phyloP scores from a whole-genome alignment of 2,888 invertebrate genomes.

The Acanthoscelides obtectus region DNA sequence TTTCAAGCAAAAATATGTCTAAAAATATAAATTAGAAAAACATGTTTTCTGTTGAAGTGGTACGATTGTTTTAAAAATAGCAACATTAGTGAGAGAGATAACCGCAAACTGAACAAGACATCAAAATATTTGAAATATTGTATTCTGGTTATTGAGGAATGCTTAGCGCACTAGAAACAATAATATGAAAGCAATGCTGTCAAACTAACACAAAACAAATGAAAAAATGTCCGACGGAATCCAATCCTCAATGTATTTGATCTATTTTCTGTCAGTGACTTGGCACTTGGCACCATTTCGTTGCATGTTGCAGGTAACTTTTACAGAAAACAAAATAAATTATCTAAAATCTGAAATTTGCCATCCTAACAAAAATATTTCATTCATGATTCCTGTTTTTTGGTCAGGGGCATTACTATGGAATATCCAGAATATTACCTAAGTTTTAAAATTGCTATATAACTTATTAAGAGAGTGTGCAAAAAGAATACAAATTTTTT shows the following conservation, averaged over 20 bases:
- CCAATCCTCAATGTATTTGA: background rate
- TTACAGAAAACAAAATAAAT: background rate
- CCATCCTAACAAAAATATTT: background rate
- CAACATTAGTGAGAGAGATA: no score
- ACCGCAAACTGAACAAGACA: no score
- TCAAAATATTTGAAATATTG: no score
- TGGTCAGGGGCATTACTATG: background rate
- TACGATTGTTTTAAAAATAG: no score
- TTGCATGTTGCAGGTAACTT: background rate
- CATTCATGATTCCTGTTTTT: background rate
- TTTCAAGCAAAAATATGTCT: no score
- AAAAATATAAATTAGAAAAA: no score
- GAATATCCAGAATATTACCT: no score
- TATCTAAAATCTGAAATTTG: background rate
- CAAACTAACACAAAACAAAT: background rate
- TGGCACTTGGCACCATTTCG: background rate
- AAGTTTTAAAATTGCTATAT: no score
- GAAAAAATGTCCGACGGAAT: background rate
- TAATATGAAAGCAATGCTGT: background rate
- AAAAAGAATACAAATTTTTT: no score
- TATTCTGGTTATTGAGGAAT: no score
- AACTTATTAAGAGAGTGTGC: no score
- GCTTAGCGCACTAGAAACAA: background rate
- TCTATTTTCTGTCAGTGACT: background rate
- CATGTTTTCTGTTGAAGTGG: no score